Evolutionary conservation across 2,888 invertebrate genomes (phyloP).

Genomic region (Leucophenga maculata): DNA sequence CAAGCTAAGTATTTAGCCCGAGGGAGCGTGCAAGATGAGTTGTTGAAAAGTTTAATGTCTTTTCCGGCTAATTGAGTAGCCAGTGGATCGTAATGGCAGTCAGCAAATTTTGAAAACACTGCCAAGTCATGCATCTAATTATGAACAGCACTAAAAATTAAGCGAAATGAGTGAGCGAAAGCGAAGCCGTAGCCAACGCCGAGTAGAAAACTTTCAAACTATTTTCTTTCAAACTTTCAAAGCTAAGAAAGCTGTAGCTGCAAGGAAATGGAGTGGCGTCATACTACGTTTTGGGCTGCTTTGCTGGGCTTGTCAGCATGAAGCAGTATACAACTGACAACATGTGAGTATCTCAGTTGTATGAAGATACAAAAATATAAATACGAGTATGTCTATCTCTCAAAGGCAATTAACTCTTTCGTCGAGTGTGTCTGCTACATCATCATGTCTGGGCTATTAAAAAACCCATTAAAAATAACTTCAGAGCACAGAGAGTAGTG

Average conservation of each 20-base stretch:
- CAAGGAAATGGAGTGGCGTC: neutral
- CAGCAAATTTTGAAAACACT: neutral
- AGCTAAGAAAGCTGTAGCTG: neutral
- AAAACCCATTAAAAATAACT: too few species aligned
- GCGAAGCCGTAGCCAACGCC: neutral
- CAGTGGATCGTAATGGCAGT: constrained; percentile 3
- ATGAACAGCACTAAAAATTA: constrained; percentile 5
- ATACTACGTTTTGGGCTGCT: neutral
- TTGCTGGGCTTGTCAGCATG: too few species aligned
- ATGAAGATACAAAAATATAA: too few species aligned
- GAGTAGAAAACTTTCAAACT: neutral
- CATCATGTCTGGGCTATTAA: too few species aligned
- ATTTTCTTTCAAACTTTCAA: neutral
- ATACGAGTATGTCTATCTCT: too few species aligned
- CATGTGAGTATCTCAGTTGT: too few species aligned
- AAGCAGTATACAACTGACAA: too few species aligned
- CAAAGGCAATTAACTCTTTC: too few species aligned
- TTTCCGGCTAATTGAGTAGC: constrained; percentile 62
- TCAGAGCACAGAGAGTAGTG: too few species aligned
- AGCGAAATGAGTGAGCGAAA: neutral
- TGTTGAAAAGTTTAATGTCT: constrained; percentile 28
- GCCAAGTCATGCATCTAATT: constrained; percentile 10
- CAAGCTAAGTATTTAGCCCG: too few species aligned
- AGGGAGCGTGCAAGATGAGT: neutral
- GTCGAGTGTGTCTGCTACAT: too few species aligned